phyloP scores from a whole-genome alignment of 2,797 vertebrate species.

The Enteromius fasciolatus region DNA sequence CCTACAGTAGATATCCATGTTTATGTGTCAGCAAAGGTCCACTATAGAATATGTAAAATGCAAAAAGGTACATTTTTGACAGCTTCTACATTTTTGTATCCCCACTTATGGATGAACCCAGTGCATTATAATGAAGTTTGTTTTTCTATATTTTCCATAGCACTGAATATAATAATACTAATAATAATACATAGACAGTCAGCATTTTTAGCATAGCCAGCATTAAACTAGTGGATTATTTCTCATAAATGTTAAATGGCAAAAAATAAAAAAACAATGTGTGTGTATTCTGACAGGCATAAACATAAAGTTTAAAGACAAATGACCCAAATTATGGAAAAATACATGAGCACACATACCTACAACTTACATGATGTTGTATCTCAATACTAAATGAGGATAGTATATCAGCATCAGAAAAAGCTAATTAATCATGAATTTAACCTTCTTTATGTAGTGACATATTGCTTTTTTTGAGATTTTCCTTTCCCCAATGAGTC shows the following conservation, averaged over 20 bases:
- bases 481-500: not conserved
- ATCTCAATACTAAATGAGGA: not conserved
- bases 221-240: not conserved
- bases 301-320: not conserved
- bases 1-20: not conserved
- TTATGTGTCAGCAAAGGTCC: not conserved
- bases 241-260: not conserved
- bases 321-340: not conserved
- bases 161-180: not conserved
- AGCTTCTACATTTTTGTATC: not conserved
- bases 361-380: not conserved
- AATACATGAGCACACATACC: not conserved
- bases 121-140: not conserved
- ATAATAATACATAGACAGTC: not conserved
- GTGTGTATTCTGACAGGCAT: not conserved
- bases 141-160: not conserved
- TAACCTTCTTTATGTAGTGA: not conserved
- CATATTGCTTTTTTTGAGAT: not conserved
- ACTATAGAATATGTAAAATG: not conserved
- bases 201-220: no score
- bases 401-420: not conserved
- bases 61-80: not conserved
- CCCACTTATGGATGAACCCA: not conserved
- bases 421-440: not conserved
- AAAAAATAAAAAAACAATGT: not conserved